A percentile compares a stretch with the other conserved stretches of the same genome.
These are phyloP conservation scores for Melipona beecheii DNA, from an alignment of 2,888 invertebrate species.

Conservation along the genomic window DNA sequence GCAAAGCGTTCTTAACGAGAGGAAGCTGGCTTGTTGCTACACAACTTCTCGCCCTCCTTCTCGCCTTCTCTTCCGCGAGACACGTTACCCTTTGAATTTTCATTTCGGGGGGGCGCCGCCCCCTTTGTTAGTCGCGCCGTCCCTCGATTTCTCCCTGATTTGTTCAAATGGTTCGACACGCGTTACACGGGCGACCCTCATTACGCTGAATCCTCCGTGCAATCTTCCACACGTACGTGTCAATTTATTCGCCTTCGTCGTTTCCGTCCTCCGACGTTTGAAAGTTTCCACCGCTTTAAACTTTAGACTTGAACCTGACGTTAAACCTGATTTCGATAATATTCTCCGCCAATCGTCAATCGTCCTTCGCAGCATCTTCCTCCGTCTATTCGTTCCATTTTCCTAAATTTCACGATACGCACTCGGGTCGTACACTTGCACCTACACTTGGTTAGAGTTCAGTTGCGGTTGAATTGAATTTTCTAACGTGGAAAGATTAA, in stretches of 20 bases:
- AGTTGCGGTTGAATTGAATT: too few relatives aligned
- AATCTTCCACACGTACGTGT: constrained; percentile 1
- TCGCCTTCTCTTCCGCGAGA: too few relatives aligned
- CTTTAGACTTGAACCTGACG: not conserved
- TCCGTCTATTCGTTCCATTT: too few relatives aligned
- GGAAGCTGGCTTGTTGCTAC: constrained; percentile 39
- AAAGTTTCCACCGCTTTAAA: constrained; percentile 17
- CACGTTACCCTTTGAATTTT: constrained; percentile 11
- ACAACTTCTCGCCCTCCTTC: constrained; percentile 18
- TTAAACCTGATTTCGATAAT: too few relatives aligned
- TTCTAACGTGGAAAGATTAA: too few relatives aligned
- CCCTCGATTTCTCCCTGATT: not conserved
- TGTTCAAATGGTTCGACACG: constrained; percentile 18
- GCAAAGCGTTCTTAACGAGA: constrained; percentile 57
- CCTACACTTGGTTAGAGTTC: too few relatives aligned
- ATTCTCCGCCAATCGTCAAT: too few relatives aligned
- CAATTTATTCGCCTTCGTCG: constrained; percentile 8
- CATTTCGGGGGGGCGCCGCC: not conserved
- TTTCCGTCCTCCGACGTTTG: not conserved
- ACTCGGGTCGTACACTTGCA: too few relatives aligned
- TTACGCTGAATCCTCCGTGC: not conserved
- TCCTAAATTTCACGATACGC: too few relatives aligned
- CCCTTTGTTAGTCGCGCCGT: too few relatives aligned
- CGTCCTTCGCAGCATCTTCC: too few relatives aligned
- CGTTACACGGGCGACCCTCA: not conserved